A percentile compares a stretch with the other conserved stretches of the same genome.
These are phyloP conservation scores for Parazoanthus atlanticus DNA, from an alignment of 92 coral and sea anemone species.

Conservation along the genomic window DNA sequence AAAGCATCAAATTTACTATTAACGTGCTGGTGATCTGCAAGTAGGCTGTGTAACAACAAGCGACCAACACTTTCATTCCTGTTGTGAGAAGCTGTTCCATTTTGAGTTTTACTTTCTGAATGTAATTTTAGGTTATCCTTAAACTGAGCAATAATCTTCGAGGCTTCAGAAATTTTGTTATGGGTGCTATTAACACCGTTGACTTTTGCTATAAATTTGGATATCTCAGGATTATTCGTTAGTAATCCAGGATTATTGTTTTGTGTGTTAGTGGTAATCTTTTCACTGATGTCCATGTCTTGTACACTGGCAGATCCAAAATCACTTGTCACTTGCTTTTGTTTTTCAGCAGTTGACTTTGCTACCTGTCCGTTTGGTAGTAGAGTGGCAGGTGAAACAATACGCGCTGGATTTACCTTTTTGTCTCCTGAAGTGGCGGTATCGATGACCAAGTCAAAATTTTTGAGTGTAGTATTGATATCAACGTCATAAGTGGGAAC, in stretches of 20 bases:
- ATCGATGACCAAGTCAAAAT: slow-evolving; percentile 11
- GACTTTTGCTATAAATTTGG: not conserved
- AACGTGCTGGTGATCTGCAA: not conserved
- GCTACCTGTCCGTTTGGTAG: not conserved
- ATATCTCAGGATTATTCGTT: not conserved
- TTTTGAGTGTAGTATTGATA: not conserved
- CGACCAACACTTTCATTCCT: not conserved
- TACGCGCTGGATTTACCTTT: not conserved
- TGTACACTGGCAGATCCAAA: not conserved
- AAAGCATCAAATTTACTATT: slow-evolving; percentile 2
- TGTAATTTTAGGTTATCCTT: not conserved
- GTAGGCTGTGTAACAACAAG: not conserved
- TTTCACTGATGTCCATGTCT: not conserved
- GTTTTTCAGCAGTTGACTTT: not conserved
- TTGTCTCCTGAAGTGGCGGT: not conserved
- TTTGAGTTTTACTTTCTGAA: not conserved
- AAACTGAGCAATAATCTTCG: not conserved
- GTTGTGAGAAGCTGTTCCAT: not conserved
- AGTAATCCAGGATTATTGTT: not conserved
- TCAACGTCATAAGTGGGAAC: slow-evolving; percentile 8
- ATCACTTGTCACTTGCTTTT: not conserved
- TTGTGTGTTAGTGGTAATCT: not conserved
- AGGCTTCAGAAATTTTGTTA: not conserved
- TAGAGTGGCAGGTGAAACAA: not conserved
- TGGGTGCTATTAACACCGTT: not conserved